Evolutionary conservation across 2,113 vertebrate genomes (phyloP).

Genomic region (Geothlypis trichas): DNA sequence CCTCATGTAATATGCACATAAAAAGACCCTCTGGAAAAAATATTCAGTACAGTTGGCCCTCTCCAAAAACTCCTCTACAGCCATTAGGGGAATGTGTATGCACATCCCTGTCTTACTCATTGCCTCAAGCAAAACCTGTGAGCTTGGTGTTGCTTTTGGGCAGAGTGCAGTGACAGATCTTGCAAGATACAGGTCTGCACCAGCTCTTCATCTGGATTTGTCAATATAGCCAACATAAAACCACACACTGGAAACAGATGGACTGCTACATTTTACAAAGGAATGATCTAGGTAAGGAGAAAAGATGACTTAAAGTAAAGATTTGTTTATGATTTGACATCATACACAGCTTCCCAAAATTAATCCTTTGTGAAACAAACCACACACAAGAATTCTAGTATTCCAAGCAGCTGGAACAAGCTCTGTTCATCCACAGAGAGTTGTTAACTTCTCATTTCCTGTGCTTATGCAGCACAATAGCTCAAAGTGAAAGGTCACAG

Average conservation of each 20-base stretch:
- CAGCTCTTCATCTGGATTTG: background rate
- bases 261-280: background rate
- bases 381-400: background rate
- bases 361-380: background rate
- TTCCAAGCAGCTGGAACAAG: background rate
- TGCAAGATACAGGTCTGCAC: background rate
- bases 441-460: background rate
- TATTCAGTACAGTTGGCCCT: background rate
- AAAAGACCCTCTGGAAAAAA: background rate
- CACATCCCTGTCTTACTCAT: background rate
- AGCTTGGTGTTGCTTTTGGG: background rate
- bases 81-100: background rate
- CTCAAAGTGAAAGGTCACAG: background rate
- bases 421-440: background rate
- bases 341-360: background rate
- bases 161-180: accelerated
- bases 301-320: background rate
- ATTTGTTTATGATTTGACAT: background rate
- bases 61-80: background rate
- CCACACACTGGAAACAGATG: background rate
- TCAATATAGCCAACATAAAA: accelerated
- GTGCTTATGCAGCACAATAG: background rate
- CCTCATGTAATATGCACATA: background rate
- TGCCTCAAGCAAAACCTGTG: background rate
- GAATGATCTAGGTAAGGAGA: background rate